Conservation (phyloP, 2,797 vertebrate species). For the Poeciliopsis paucimaculata region DNA sequence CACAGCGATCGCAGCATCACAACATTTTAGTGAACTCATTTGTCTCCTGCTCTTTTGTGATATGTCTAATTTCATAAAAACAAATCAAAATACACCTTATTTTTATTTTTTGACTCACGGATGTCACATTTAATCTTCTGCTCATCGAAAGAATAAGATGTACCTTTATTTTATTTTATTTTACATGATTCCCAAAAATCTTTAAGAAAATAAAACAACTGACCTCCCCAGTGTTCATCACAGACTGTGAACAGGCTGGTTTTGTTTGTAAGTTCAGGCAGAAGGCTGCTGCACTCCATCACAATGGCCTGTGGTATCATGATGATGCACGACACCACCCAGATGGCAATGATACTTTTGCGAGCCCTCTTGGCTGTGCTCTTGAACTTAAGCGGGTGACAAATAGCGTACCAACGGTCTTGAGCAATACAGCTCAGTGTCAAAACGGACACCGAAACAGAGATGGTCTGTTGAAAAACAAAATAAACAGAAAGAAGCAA, state of each 20-base stretch:
- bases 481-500: not conserved
- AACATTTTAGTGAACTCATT: not conserved
- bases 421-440: constrained; percentile 96
- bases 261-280: constrained; percentile 94
- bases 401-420: constrained; percentile 98
- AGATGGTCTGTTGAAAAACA: constrained; percentile 86
- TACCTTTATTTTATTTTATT: too few species aligned
- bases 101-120: not conserved
- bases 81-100: not conserved
- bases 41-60: not conserved
- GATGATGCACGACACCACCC: constrained; percentile 93
- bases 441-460: constrained; percentile 95
- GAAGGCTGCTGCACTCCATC: constrained; percentile 92
- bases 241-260: constrained; percentile 96
- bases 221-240: constrained; percentile 94
- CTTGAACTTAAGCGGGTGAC: constrained; percentile 97
- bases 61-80: not conserved
- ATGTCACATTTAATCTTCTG: not conserved
- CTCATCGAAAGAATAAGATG: not conserved
- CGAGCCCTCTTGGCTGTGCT: constrained; percentile 93
- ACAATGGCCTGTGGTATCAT: constrained; percentile 97
- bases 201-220: constrained; percentile 19
- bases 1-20: not conserved
- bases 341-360: constrained; percentile 93
- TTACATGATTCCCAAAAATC: not conserved